Evolutionary conservation across 1,140 invertebrate species (phyloP).

Genomic region (Zaprionus nigranus): DNA sequence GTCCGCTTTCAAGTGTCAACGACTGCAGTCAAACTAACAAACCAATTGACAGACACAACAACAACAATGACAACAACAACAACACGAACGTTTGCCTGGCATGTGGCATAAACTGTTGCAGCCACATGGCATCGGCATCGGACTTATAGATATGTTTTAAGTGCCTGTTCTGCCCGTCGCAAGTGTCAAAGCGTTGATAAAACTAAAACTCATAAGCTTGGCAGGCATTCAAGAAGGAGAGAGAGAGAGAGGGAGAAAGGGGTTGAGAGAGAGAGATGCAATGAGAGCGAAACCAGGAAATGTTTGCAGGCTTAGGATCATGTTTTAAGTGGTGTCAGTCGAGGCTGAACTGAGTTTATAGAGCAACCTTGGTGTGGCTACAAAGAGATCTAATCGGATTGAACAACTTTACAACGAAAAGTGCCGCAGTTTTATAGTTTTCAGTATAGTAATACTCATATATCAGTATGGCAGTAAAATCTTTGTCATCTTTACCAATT

Average conservation of each 20-base stretch:
- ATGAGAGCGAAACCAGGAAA: constrained; percentile 27
- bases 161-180: constrained; percentile 57
- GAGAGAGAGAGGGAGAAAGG: not conserved
- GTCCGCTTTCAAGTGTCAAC: constrained; percentile 73
- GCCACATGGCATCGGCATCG: constrained; percentile 56
- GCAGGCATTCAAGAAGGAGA: constrained; percentile 13
- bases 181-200: constrained; percentile 71
- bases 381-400: constrained; percentile 2
- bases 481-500: not conserved
- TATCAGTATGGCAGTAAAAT: not conserved
- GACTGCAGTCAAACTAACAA: constrained; percentile 71
- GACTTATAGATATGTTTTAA: constrained; percentile 58
- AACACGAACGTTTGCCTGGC: constrained; percentile 29
- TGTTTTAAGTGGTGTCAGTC: constrained; percentile 15
- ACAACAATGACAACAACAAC: constrained; percentile 19
- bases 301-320: constrained; percentile 7
- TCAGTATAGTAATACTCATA: not conserved
- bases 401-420: constrained; percentile 1
- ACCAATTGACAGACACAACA: constrained; percentile 68
- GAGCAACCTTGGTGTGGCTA: constrained; percentile 22
- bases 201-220: constrained; percentile 56
- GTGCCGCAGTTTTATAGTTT: constrained; percentile 5
- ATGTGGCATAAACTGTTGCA: constrained; percentile 46
- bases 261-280: too few species aligned
- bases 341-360: constrained; percentile 7